Conservation (phyloP, 2,113 vertebrate species). For the Aythya baeri region DNA sequence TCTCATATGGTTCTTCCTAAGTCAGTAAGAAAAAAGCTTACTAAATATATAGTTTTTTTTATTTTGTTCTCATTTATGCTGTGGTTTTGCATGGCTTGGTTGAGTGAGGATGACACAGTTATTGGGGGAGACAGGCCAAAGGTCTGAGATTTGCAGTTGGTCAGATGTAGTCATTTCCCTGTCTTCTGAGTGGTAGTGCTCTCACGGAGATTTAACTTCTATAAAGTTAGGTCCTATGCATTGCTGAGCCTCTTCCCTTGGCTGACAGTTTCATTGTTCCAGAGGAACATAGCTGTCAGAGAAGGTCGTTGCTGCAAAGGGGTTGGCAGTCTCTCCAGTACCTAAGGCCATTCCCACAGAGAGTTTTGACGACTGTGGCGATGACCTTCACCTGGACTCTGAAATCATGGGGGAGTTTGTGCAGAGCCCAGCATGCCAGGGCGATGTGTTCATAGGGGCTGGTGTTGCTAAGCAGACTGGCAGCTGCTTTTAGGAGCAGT, state of each 20-base stretch:
- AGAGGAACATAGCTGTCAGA: slow-evolving; percentile 29
- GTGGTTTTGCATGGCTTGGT: not conserved
- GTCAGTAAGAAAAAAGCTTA: too few species aligned
- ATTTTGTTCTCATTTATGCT: not conserved
- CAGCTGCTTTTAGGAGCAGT: not conserved
- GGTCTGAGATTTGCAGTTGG: not conserved
- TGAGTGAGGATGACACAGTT: not conserved
- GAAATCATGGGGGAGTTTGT: not conserved
- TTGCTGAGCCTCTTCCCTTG: not conserved
- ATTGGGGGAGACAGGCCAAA: not conserved
- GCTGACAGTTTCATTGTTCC: slow-evolving; percentile 45
- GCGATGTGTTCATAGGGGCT: not conserved
- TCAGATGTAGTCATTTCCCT: not conserved
- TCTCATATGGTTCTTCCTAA: not conserved
- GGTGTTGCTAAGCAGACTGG: slow-evolving; percentile 32
- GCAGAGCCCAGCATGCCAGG: not conserved
- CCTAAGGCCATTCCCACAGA: not conserved
- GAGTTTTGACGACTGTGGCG: not conserved
- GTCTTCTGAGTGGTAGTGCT: not conserved
- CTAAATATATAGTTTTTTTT: not conserved
- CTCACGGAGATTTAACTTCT: not conserved
- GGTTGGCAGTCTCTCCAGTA: not conserved
- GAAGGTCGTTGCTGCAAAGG: slow-evolving; percentile 16
- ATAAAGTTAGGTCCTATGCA: not conserved
- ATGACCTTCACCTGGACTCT: slow-evolving; percentile 23